Percentiles rank a stretch among this genome's conserved stretches.
phyloP scores from a whole-genome alignment of 2,113 vertebrate species.

The Amphiprion percula region DNA sequence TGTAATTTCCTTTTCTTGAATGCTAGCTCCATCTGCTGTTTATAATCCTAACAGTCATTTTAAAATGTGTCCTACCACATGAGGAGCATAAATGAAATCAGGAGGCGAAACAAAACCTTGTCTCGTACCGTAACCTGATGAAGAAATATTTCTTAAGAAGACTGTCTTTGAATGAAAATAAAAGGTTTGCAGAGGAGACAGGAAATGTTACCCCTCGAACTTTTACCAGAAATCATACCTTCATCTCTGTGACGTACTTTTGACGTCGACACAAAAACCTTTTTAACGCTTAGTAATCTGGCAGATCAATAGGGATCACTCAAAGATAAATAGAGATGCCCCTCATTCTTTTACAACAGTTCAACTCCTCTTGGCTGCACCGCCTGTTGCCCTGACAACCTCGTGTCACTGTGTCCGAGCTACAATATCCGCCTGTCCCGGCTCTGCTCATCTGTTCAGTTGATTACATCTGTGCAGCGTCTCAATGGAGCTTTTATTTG shows the following conservation, averaged over 20 bases:
- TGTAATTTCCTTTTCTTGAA: conserved; percentile 45
- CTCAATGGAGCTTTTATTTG: not conserved
- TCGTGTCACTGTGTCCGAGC: conserved; percentile 54
- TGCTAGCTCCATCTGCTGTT: conserved; percentile 73
- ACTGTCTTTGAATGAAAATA: not conserved
- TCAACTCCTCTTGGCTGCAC: conserved; percentile 47
- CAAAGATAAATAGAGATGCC: conserved; percentile 60
- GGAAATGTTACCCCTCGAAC: not conserved
- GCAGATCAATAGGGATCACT: conserved; percentile 59
- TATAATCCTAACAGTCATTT: not conserved
- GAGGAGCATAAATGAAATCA: not conserved
- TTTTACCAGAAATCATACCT: conserved; percentile 16
- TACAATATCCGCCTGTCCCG: conserved; percentile 54
- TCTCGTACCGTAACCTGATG: not conserved
- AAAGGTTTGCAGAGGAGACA: conserved; percentile 9
- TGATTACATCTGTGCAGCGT: conserved; percentile 31
- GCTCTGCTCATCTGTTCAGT: conserved; percentile 40
- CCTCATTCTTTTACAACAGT: conserved; percentile 39
- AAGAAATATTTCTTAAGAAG: not conserved
- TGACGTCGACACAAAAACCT: not conserved
- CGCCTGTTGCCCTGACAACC: conserved; percentile 66
- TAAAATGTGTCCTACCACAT: not conserved
- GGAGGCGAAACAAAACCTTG: not conserved
- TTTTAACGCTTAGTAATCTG: conserved; percentile 57
- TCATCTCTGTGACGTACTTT: conserved; percentile 43